Evolutionary conservation across 2,888 invertebrate genomes (phyloP).

Genomic region (Hanleya hanleyi): DNA sequence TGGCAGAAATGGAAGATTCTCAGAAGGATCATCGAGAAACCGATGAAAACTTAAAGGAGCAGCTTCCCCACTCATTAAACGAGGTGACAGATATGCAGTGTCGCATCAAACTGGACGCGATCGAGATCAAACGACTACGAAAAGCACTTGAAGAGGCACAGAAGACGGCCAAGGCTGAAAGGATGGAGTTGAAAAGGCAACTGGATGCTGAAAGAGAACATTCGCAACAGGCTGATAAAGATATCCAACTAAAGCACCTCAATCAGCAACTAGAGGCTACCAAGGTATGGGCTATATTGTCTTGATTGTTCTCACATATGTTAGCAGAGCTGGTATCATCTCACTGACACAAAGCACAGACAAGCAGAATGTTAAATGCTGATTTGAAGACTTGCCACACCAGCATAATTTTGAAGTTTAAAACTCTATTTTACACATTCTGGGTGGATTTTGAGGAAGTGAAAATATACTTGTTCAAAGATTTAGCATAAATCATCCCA

Average conservation of each 20-base stretch:
- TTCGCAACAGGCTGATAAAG: constrained; percentile 47
- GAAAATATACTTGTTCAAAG: too few species aligned
- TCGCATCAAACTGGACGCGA: constrained; percentile 52
- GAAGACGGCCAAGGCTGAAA: constrained; percentile 51
- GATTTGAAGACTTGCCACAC: too few species aligned
- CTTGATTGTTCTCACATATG: too few species aligned
- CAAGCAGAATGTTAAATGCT: too few species aligned
- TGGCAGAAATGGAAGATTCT: constrained; percentile 57
- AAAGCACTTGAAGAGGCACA: constrained; percentile 53
- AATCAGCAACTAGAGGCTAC: constrained; percentile 58
- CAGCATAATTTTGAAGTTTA: too few species aligned
- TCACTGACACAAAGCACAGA: too few species aligned
- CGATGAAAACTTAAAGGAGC: constrained; percentile 60
- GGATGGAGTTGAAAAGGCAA: constrained; percentile 53
- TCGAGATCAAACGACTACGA: constrained; percentile 54
- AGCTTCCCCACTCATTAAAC: constrained; percentile 54
- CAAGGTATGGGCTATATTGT: too few species aligned
- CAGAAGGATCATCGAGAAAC: constrained; percentile 51
- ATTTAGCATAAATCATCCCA: too few species aligned
- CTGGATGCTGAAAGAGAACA: constrained; percentile 57
- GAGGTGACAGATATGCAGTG: constrained; percentile 55
- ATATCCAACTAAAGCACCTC: constrained; percentile 60
- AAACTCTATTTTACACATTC: too few species aligned
- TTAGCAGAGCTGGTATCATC: too few species aligned
- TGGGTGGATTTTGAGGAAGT: too few species aligned